Conservation (phyloP, 2,113 vertebrate genomes). For the Leptocoma aspasia region DNA sequence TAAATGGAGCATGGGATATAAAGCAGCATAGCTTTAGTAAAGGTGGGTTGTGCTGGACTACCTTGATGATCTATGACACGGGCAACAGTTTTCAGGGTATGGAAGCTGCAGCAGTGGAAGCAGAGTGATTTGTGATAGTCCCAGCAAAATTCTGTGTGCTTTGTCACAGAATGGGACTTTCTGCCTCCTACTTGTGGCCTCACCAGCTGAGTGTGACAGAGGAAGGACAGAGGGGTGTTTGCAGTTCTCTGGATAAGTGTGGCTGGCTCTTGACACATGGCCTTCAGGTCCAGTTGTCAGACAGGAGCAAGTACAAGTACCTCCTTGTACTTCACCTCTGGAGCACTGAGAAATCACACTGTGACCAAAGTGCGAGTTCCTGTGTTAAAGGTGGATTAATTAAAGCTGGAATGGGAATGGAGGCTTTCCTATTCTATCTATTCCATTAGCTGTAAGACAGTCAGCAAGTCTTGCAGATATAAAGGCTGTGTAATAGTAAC, state of each 20-base stretch:
- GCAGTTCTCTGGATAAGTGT: background rate
- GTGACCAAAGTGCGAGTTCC: background rate
- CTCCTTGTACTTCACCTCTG: background rate
- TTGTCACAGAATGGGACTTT: background rate
- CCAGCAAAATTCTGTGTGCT: background rate
- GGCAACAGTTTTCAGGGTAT: background rate
- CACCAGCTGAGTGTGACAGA: background rate
- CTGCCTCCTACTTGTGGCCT: background rate
- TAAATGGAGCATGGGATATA: background rate
- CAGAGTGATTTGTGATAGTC: background rate
- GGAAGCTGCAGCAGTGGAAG: background rate
- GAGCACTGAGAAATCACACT: background rate
- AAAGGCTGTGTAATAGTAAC: background rate
- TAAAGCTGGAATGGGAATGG: background rate
- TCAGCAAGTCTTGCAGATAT: background rate
- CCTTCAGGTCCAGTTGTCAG: background rate
- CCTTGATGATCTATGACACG: rapidly evolving
- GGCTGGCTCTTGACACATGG: rapidly evolving
- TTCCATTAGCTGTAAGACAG: background rate
- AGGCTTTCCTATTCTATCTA: background rate
- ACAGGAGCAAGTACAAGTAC: background rate
- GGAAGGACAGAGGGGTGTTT: background rate
- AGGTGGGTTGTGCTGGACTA: background rate
- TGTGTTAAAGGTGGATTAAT: background rate
- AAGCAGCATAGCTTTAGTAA: background rate